These are phyloP conservation scores for Toxotes lorentzi DNA, from an alignment of 2,797 vertebrate genomes.

Conservation along the genomic window DNA sequence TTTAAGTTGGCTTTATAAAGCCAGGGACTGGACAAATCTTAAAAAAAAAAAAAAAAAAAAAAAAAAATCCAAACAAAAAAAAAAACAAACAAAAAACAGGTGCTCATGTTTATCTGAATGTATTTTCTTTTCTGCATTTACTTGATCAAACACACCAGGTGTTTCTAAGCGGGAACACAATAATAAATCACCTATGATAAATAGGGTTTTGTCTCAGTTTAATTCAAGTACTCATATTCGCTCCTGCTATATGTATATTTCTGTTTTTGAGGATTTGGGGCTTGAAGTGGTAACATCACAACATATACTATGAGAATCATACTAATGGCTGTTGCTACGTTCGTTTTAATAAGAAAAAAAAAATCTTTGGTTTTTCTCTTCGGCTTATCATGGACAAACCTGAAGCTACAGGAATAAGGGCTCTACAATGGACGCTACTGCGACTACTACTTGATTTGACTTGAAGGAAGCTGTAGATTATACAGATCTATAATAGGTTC, in stretches of 20 bases:
- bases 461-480: neutral
- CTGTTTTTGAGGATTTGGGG: neutral
- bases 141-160: slow-evolving; percentile 52
- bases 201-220: slow-evolving; percentile 27
- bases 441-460: no score
- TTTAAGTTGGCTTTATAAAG: slow-evolving; percentile 31
- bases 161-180: slow-evolving; percentile 57
- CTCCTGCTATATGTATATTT: slow-evolving; percentile 3
- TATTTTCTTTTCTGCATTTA: slow-evolving; percentile 52
- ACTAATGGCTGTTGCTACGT: neutral
- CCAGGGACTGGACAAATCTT: slow-evolving; percentile 15
- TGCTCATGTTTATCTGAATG: slow-evolving; percentile 68
- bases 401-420: neutral
- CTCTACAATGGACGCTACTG: neutral
- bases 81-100: slow-evolving; percentile 45
- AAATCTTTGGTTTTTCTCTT: neutral
- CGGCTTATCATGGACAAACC: neutral
- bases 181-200: slow-evolving; percentile 53
- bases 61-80: no score
- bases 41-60: slow-evolving; percentile 10
- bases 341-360: neutral
- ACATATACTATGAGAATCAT: neutral
- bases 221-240: slow-evolving; percentile 15
- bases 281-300: neutral
- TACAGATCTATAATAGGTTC: neutral